phyloP scores from a whole-genome alignment of 2,113 vertebrate genomes.

The Labeo rohita region DNA sequence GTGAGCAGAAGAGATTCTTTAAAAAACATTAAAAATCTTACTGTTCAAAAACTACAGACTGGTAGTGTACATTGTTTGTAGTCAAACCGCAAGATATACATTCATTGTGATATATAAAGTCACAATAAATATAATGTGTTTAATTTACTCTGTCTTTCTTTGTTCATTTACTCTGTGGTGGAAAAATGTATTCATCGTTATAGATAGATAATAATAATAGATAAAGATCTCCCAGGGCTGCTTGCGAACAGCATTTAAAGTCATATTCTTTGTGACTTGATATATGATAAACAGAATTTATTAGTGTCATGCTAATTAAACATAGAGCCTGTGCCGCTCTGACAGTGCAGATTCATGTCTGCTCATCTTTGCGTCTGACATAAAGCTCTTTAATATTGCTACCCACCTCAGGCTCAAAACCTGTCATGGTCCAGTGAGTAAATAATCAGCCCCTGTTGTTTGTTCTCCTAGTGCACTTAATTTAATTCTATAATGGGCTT shows the following conservation, averaged over 20 bases:
- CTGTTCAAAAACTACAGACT: no score
- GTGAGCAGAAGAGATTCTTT: no score
- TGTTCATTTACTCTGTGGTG: background rate
- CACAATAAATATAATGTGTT: background rate
- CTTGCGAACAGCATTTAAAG: background rate
- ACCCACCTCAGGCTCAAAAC: background rate
- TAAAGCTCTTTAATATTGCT: slow-evolving; percentile 16
- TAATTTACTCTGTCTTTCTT: background rate
- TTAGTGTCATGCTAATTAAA: slow-evolving; percentile 42
- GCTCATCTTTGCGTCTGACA: slow-evolving; percentile 6
- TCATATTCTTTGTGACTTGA: background rate
- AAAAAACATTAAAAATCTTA: no score
- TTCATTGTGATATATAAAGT: background rate
- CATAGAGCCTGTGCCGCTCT: background rate
- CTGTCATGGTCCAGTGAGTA: slow-evolving; percentile 27
- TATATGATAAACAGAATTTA: slow-evolving; percentile 20
- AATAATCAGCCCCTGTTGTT: background rate
- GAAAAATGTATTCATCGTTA: background rate
- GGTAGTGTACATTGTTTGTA: background rate
- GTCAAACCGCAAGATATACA: background rate
- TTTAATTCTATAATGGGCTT: slow-evolving; percentile 7
- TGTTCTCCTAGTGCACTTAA: slow-evolving; percentile 25
- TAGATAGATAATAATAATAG: no score
- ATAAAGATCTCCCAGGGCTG: background rate
- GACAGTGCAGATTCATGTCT: background rate